Percentiles rank a stretch among this genome's conserved stretches.
phyloP scores from a whole-genome alignment of 2,888 invertebrate genomes.

The Ochropleura leucogaster region DNA sequence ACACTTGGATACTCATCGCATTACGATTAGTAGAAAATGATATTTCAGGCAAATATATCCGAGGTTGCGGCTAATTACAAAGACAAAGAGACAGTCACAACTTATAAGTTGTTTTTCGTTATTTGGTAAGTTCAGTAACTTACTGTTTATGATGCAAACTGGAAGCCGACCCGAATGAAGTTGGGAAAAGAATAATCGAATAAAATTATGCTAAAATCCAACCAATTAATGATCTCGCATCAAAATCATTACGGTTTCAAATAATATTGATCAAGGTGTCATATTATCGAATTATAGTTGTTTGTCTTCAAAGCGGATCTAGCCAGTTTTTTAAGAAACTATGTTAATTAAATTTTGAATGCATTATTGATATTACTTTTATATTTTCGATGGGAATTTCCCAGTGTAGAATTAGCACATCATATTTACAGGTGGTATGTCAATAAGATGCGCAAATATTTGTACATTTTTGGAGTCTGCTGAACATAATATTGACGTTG shows the following conservation, averaged over 20 bases:
- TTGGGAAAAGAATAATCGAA: neutral
- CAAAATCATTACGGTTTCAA: neutral
- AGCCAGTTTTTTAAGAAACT: neutral
- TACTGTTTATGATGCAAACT: no score
- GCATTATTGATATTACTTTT: conserved; percentile 14
- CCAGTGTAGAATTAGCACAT: conserved; percentile 12
- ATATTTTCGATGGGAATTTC: conserved; percentile 31
- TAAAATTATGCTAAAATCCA: neutral
- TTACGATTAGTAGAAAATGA: neutral
- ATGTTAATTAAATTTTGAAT: conserved; percentile 33
- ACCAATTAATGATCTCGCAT: neutral
- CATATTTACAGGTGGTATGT: neutral
- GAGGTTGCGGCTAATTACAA: no score
- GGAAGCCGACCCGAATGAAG: no score
- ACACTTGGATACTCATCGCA: neutral
- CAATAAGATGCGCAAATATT: conserved; percentile 39
- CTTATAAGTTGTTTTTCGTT: neutral
- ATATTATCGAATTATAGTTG: neutral
- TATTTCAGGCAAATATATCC: neutral
- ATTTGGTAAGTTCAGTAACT: no score
- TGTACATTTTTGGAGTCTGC: neutral
- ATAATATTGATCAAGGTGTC: neutral
- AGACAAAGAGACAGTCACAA: no score
- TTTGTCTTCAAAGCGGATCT: conserved; percentile 23
- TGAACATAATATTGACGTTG: conserved; percentile 26